A percentile compares a stretch with the other conserved stretches of the same genome.
Conservation (phyloP, 2,113 vertebrate species). For the Polypterus bichir region DNA sequence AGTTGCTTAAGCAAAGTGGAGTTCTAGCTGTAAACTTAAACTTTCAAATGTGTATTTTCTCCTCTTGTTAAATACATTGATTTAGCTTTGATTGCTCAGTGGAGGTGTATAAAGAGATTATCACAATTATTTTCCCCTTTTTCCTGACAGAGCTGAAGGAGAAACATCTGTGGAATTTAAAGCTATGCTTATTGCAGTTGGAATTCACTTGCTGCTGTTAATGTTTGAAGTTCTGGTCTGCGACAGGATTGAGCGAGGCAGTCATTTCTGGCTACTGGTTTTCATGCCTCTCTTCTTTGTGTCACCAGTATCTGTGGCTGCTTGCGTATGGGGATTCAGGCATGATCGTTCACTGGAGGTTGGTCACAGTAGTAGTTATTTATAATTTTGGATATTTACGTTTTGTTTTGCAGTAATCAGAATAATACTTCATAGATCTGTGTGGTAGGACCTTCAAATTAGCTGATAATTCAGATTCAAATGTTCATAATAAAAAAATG, state of each 20-base stretch:
- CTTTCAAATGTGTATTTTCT: no score
- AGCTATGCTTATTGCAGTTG: conserved; percentile 92
- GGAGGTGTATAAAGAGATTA: neutral
- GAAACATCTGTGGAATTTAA: conserved; percentile 98
- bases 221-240: conserved; percentile 97
- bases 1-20: no score
- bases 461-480: no score
- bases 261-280: conserved; percentile 88
- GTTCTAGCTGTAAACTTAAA: no score
- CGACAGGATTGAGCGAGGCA: conserved; percentile 75
- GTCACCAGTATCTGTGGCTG: conserved; percentile 89
- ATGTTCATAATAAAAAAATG: no score
- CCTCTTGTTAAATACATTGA: no score
- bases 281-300: conserved; percentile 98
- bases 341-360: conserved; percentile 95
- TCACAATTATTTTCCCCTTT: conserved; percentile 18
- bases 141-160: conserved; percentile 71
- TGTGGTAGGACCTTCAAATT: no score
- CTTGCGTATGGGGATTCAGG: conserved; percentile 94
- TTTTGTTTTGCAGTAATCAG: no score
- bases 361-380: conserved; percentile 9
- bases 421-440: no score
- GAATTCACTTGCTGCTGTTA: conserved; percentile 84
- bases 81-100: no score
- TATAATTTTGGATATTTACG: neutral